phyloP scores from a whole-genome alignment of 2,113 vertebrate species.

The Fulica atra region DNA sequence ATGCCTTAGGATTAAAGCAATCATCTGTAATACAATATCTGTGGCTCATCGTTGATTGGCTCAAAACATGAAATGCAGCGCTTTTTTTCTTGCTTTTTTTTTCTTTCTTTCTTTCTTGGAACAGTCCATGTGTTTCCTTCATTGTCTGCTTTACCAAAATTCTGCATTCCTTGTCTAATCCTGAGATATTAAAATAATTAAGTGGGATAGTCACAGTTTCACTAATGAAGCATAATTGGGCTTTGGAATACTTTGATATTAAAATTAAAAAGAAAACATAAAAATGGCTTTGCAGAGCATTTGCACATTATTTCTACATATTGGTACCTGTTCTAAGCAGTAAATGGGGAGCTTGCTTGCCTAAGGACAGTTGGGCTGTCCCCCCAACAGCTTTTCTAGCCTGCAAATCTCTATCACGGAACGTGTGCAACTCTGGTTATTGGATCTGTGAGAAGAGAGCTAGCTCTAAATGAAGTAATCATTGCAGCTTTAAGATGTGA shows the following conservation, averaged over 20 bases:
- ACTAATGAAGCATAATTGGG: constrained; percentile 70
- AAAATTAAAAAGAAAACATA: constrained; percentile 45
- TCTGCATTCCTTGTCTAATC: constrained; percentile 69
- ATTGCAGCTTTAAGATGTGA: neutral
- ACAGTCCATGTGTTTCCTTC: constrained; percentile 37
- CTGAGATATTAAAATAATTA: constrained; percentile 74
- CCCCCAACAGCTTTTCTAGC: neutral
- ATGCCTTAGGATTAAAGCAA: constrained; percentile 72
- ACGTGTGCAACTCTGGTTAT: neutral
- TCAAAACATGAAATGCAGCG: constrained; percentile 70
- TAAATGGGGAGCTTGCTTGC: neutral
- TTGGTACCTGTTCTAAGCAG: neutral
- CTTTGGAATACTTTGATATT: constrained; percentile 66
- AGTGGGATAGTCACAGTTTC: constrained; percentile 67
- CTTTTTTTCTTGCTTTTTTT: constrained; percentile 52
- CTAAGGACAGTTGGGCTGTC: neutral
- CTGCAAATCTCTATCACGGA: neutral
- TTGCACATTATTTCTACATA: neutral
- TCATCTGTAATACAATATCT: constrained; percentile 74
- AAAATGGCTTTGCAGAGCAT: constrained; percentile 24
- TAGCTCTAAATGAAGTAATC: neutral
- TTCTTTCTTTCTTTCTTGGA: neutral
- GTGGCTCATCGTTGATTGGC: constrained; percentile 57
- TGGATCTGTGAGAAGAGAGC: neutral
- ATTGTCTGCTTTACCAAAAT: constrained; percentile 57